Percentiles rank a stretch among this genome's conserved stretches.
phyloP scores from a whole-genome alignment of 2,888 invertebrate genomes.

The Tenthredo livida region DNA sequence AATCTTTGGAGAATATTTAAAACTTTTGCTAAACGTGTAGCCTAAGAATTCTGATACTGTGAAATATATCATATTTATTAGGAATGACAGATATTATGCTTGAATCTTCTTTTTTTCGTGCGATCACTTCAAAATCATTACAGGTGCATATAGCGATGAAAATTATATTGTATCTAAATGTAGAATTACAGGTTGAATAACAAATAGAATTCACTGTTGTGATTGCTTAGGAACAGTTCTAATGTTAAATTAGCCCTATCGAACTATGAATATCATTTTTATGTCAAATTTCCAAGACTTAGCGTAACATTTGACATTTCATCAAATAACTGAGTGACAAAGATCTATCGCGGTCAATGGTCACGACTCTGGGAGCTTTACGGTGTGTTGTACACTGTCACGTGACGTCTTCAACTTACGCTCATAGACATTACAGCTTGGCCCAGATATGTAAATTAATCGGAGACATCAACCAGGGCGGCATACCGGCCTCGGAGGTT shows the following conservation, averaged over 20 bases:
- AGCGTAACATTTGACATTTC: neutral
- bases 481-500: slow-evolving; percentile 64
- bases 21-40: neutral
- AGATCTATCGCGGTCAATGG: neutral
- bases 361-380: neutral
- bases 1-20: neutral
- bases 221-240: neutral
- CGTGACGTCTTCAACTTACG: neutral
- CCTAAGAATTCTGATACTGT: neutral
- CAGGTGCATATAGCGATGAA: neutral
- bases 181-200: no score
- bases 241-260: no score
- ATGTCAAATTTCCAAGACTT: neutral
- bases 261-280: neutral
- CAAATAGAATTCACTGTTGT: no score
- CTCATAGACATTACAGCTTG: slow-evolving; percentile 24
- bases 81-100: neutral
- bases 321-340: neutral
- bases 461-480: slow-evolving; percentile 67
- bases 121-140: neutral
- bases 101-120: neutral
- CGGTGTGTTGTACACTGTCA: neutral
- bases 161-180: no score
- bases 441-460: slow-evolving; percentile 68
- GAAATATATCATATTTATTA: neutral